A percentile compares a stretch with the other conserved stretches of the same genome.
Conservation (phyloP, 1,140 invertebrate species). For the Heliconius melpomene region DNA sequence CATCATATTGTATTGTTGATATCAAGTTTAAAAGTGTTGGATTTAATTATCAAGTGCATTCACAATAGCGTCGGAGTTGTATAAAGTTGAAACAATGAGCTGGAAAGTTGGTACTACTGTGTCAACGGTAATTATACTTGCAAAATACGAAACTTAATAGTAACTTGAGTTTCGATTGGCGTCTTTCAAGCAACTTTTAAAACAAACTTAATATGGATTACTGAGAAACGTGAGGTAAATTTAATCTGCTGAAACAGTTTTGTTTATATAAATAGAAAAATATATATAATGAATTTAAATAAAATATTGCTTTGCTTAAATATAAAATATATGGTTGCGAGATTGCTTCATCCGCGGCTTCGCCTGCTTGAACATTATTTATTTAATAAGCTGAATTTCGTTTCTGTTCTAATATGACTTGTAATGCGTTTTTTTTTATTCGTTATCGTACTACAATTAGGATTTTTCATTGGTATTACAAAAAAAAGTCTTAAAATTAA, state of each 20-base stretch:
- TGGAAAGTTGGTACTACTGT: conserved; percentile 29
- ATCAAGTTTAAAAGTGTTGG: conserved; percentile 20
- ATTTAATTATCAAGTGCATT: conserved; percentile 36
- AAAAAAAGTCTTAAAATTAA: too few relatives aligned
- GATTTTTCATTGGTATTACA: too few relatives aligned
- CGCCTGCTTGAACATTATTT: too few relatives aligned
- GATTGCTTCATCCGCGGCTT: too few relatives aligned
- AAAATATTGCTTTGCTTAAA: too few relatives aligned
- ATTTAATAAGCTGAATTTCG: too few relatives aligned
- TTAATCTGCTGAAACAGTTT: background rate
- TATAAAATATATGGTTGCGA: too few relatives aligned
- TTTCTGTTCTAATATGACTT: too few relatives aligned
- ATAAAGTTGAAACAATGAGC: conserved; percentile 38
- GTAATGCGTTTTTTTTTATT: too few relatives aligned
- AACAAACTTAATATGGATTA: conserved; percentile 9
- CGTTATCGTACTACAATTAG: too few relatives aligned
- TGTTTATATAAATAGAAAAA: background rate
- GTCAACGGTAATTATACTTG: conserved; percentile 31
- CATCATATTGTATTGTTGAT: conserved; percentile 31
- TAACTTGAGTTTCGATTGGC: conserved; percentile 23
- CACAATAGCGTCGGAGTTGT: conserved; percentile 24
- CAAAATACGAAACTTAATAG: conserved; percentile 25
- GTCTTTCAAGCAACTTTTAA: conserved; percentile 17
- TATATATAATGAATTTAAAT: too few relatives aligned
- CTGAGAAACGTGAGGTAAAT: background rate